A percentile compares a stretch with the other conserved stretches of the same genome.
Conservation (phyloP, 1,140 invertebrate genomes). For the Ceratina japonica region DNA sequence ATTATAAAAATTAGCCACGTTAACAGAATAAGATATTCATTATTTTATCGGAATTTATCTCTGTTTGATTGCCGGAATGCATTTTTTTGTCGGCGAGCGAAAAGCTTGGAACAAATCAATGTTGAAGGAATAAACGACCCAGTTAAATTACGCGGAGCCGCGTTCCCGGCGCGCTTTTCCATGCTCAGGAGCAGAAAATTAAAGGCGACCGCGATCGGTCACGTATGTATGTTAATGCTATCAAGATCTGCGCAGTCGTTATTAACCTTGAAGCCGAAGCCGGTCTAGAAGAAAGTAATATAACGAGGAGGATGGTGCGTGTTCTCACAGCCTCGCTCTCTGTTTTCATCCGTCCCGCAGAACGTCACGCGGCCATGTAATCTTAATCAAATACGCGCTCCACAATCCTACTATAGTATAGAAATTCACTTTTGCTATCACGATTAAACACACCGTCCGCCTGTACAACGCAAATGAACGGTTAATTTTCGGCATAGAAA, state of each 20-base stretch:
- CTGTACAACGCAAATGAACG: no score
- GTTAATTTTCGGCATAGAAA: no score
- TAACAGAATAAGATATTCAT: no score
- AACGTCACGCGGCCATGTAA: conserved; percentile 17
- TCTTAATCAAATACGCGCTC: no score
- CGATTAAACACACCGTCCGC: no score
- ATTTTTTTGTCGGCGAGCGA: no score
- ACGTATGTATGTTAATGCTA: background rate
- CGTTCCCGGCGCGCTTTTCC: background rate
- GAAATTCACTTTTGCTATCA: no score
- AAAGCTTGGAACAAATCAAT: no score
- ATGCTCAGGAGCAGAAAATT: conserved; percentile 5
- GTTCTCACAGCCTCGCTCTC: conserved; percentile 58
- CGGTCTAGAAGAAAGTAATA: conserved; percentile 19
- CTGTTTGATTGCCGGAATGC: no score
- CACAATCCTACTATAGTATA: no score
- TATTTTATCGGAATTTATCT: no score
- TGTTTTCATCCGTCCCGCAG: background rate
- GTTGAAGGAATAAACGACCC: background rate
- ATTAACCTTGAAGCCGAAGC: conserved; percentile 30
- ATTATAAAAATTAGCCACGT: no score
- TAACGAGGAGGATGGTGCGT: conserved; percentile 7
- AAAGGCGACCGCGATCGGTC: conserved; percentile 7
- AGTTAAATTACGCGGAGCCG: background rate
- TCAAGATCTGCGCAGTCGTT: conserved; percentile 17